Base-by-base conservation (phyloP, 2,888 invertebrate genomes). In the Tiliacea aurago region DNA sequence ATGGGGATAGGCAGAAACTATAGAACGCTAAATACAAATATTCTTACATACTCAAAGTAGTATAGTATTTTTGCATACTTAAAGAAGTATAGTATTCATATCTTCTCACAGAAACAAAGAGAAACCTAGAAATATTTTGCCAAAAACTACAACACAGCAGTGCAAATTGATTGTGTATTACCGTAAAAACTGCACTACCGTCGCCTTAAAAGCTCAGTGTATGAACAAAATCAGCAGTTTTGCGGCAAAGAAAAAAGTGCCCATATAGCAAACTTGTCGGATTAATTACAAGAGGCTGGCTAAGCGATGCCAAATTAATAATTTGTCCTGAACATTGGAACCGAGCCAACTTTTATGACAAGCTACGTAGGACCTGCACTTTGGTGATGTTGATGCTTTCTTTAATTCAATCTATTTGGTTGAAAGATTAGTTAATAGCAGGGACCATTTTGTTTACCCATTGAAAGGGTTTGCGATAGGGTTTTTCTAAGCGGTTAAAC, bases 231-330 rank as follows among this genome's bases (percentile, higher is more conserved):
- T 78, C 78, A 73, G 78, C 78, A 82, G 66, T 73, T 67, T 73
- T 67, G 37, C 20, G 59, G 33, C 53, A 43, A 49, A 70, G 71
- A 71, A 79, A 79, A 78, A 71, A 63, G 18, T 68, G 76, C 33
- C 7, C 11, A 41, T 18, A 51, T 33, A 68, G 56, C 72, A 64
- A 51, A 28, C 66, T 72, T 41, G 53, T 49, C 53, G 70, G 66
- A 86, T 85, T 85, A 84, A 85, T 85, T 82, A 79, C 80, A 70
- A 82, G 75, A 64, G 74, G 69, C 72, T 64, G 37, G 72, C 56
- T 63, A 71, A 58, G 64, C 67, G 56, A 59, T 70, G 70, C 23
- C 77, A 79, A 86, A 84, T 84, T 73, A 82, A 82, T 80, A 70
- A 80, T 78, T 76, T 64, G 65, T 76, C 75, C 43, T 51, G 51